phyloP scores from a whole-genome alignment of 2,888 invertebrate genomes.

The Lasioglossum pauxillum region DNA sequence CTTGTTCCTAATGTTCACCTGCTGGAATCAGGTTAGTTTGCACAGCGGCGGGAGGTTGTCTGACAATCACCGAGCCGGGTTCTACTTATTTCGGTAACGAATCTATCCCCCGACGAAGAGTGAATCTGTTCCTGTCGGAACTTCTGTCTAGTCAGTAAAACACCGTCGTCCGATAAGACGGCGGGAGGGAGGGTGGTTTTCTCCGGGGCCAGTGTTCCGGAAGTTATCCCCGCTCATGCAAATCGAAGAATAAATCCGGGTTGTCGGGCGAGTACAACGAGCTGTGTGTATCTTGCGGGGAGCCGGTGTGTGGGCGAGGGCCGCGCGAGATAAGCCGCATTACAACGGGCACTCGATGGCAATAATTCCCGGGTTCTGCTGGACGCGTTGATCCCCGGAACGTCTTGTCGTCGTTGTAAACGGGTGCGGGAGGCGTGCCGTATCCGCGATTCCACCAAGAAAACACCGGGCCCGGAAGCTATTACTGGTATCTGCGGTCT shows the following conservation, averaged over 20 bases:
- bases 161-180: slow-evolving; percentile 35
- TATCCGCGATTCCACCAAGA: background rate
- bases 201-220: background rate
- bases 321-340: background rate
- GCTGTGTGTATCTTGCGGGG: background rate
- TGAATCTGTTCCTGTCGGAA: background rate
- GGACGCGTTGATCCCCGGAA: slow-evolving; percentile 23
- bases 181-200: background rate
- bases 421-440: background rate
- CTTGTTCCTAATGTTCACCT: background rate
- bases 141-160: slow-evolving; percentile 10
- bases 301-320: background rate
- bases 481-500: slow-evolving; percentile 31
- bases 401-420: slow-evolving; percentile 19
- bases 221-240: slow-evolving; percentile 42
- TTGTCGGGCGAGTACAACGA: slow-evolving; percentile 10
- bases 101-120: background rate
- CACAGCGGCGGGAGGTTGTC: background rate
- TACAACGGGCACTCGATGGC: slow-evolving; percentile 11
- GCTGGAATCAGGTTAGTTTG: background rate
- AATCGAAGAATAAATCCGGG: slow-evolving; percentile 42
- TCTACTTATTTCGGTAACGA: background rate
- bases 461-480: background rate
- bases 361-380: slow-evolving; percentile 2
- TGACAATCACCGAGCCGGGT: background rate